Conservation (phyloP, 1,140 invertebrate species). For the Panonychus citri region DNA sequence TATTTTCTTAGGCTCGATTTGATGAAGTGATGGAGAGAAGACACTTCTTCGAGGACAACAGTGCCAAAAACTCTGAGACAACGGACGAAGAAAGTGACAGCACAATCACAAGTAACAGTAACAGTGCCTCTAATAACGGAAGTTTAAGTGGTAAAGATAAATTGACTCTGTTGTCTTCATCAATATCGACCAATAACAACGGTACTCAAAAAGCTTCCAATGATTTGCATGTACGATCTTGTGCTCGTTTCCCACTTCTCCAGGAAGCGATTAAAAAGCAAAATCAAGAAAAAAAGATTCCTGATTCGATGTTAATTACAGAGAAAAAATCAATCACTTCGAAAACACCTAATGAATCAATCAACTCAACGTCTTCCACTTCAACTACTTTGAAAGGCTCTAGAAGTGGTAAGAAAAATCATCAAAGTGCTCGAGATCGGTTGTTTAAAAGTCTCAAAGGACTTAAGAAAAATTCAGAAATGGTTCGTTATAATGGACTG, state of each 20-base stretch:
- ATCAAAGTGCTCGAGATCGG: constrained; percentile 12
- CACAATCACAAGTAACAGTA: neutral
- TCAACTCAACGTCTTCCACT: too few species aligned
- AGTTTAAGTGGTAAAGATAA: neutral
- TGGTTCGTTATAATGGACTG: neutral
- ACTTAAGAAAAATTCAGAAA: constrained; percentile 2
- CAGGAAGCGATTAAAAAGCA: constrained; percentile 1
- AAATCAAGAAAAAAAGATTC: neutral
- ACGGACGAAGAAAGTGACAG: neutral
- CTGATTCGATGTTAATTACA: neutral
- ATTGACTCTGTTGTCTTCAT: neutral
- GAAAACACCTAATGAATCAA: neutral
- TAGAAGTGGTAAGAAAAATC: neutral
- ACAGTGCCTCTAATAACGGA: neutral
- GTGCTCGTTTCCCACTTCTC: constrained; percentile 9
- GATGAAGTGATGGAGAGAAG: too few species aligned
- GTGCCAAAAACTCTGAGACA: neutral
- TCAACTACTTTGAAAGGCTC: neutral
- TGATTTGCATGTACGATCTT: constrained; percentile 11
- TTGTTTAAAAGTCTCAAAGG: constrained; percentile 14
- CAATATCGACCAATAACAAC: constrained; percentile 2
- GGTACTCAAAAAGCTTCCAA: neutral
- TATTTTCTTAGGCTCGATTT: too few species aligned
- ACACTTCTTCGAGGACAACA: neutral
- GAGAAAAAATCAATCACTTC: neutral